These are phyloP conservation scores for Pyralis farinalis DNA, from an alignment of 2,888 invertebrate genomes.

Conservation along the genomic window DNA sequence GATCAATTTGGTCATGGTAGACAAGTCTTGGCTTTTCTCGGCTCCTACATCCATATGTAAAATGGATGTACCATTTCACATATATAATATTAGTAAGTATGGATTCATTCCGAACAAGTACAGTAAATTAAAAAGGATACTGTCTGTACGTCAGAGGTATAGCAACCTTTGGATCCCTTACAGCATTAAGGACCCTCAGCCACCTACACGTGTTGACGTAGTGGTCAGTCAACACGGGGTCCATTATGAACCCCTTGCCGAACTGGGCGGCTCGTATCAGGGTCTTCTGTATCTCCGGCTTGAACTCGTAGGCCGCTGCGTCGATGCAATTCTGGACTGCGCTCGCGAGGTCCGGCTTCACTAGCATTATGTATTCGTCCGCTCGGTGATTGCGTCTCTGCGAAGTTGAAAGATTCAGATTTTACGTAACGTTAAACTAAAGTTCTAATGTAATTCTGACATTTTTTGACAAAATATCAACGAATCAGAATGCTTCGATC, in stretches of 20 bases:
- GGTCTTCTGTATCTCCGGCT: conserved; percentile 92
- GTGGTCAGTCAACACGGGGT: conserved; percentile 85
- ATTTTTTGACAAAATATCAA: too few species aligned
- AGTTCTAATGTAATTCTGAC: too few species aligned
- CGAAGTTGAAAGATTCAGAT: conserved; percentile 8
- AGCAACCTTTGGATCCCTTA: conserved; percentile 91
- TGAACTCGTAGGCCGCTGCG: conserved; percentile 95
- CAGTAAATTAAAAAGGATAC: conserved; percentile 85
- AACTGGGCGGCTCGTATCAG: conserved; percentile 95
- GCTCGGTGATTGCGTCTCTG: conserved; percentile 94
- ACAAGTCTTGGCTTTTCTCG: too few species aligned
- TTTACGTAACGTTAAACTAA: too few species aligned
- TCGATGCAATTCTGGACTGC: conserved; percentile 96
- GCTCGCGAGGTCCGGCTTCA: conserved; percentile 88
- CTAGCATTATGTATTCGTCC: conserved; percentile 95
- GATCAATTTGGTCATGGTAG: too few species aligned
- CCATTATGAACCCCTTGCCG: conserved; percentile 94
- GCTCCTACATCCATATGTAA: too few species aligned
- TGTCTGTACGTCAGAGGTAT: conserved; percentile 95
- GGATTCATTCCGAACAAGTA: too few species aligned
- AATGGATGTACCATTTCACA: too few species aligned
- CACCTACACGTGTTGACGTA: conserved; percentile 94
- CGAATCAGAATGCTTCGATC: too few species aligned
- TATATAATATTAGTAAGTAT: too few species aligned
- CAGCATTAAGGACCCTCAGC: conserved; percentile 93